Conservation (phyloP, 1,140 invertebrate genomes). For the Sycophila sp. region DNA sequence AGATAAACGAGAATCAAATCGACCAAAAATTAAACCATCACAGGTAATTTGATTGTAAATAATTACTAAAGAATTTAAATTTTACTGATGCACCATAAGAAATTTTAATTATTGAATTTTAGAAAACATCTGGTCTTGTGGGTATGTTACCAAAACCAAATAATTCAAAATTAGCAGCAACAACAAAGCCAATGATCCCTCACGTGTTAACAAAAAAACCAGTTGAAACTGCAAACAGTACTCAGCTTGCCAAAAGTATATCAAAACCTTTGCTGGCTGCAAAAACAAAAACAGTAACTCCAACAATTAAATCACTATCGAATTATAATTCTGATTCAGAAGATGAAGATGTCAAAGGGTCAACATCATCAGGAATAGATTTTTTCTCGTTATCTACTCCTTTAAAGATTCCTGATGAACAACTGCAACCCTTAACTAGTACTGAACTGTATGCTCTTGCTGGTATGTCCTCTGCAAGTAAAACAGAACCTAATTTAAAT, state of each 20-base stretch:
- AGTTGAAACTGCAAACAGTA: constrained; percentile 3
- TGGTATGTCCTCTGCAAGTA: neutral
- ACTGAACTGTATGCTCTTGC: neutral
- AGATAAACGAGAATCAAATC: constrained; percentile 41
- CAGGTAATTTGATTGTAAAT: constrained; percentile 51
- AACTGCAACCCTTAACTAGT: neutral
- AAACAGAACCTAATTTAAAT: neutral
- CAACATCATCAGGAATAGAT: constrained; percentile 41
- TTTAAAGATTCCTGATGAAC: constrained; percentile 39
- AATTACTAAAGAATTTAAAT: constrained; percentile 8
- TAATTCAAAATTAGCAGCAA: constrained; percentile 34
- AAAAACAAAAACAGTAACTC: constrained; percentile 23
- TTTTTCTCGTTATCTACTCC: constrained; percentile 49
- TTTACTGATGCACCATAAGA: constrained; percentile 6
- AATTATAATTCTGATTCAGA: constrained; percentile 65
- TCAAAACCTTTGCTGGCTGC: neutral
- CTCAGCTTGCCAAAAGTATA: too few relatives aligned
- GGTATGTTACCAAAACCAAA: constrained; percentile 62
- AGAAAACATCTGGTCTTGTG: constrained; percentile 59
- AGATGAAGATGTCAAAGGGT: constrained; percentile 53
- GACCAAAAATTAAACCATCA: constrained; percentile 44
- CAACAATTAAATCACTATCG: constrained; percentile 33
- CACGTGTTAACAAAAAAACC: constrained; percentile 50
- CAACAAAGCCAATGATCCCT: constrained; percentile 54
- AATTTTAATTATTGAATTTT: constrained; percentile 33